A percentile compares a stretch with the other conserved stretches of the same genome.
Conservation (phyloP, 1,140 invertebrate genomes). For the Aphaenogaster ashmeadi region DNA sequence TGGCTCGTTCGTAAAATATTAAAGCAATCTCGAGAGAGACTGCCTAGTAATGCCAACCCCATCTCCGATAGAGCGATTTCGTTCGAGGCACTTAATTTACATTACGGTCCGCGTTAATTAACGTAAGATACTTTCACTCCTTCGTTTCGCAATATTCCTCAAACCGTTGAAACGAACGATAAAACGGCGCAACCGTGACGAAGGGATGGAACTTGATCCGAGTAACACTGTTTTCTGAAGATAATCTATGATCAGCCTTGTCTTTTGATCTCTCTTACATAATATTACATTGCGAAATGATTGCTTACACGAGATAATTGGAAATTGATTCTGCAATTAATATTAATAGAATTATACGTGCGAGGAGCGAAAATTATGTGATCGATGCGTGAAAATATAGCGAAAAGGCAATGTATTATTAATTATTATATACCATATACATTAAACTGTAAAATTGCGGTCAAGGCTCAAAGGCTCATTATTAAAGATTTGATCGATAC, state of each 20-base stretch:
- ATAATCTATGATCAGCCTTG: background rate
- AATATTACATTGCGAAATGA: background rate
- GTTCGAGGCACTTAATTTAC: constrained; percentile 34
- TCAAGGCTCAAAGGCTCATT: background rate
- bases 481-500: constrained; percentile 10
- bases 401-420: background rate
- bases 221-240: background rate
- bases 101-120: constrained; percentile 53
- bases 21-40: constrained; percentile 1
- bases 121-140: constrained; percentile 46
- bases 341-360: constrained; percentile 16
- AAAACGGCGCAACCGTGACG: background rate
- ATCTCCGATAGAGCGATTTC: constrained; percentile 28
- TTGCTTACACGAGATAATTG: background rate
- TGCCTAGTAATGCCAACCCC: constrained; percentile 13
- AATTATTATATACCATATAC: constrained; percentile 19
- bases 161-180: background rate
- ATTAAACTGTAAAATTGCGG: background rate
- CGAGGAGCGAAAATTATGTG: background rate
- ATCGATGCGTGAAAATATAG: constrained; percentile 12
- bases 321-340: background rate
- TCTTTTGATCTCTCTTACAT: background rate
- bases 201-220: constrained; percentile 2
- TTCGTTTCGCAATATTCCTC: constrained; percentile 29
- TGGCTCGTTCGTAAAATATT: constrained; percentile 38